phyloP scores from a whole-genome alignment of 1,140 invertebrate genomes.

The Drosophila mauritiana region DNA sequence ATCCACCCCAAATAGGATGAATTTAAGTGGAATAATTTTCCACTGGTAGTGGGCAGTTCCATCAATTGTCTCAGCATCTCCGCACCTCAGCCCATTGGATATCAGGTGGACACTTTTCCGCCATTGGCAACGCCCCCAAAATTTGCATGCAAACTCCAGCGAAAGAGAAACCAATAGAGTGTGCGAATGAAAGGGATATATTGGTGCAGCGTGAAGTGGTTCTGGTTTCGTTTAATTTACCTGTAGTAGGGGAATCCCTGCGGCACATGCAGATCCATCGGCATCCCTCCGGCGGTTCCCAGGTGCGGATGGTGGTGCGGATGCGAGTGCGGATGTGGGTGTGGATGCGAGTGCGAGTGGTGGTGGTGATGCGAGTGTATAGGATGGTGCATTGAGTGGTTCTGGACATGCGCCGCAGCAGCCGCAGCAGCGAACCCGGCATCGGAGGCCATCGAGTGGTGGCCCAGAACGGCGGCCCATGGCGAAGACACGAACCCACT shows the following conservation, averaged over 20 bases:
- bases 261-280: slow-evolving; percentile 94
- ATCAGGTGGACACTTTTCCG: slow-evolving; percentile 26
- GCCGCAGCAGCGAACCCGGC: slow-evolving; percentile 85
- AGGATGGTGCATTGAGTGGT: slow-evolving; percentile 78
- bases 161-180: slow-evolving; percentile 5
- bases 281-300: slow-evolving; percentile 86
- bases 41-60: slow-evolving; percentile 7
- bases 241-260: slow-evolving; percentile 95
- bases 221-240: slow-evolving; percentile 84
- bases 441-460: slow-evolving; percentile 85
- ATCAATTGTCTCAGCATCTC: slow-evolving; percentile 6
- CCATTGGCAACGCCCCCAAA: slow-evolving; percentile 65
- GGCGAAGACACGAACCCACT: slow-evolving; percentile 88
- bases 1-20: slow-evolving; percentile 2
- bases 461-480: slow-evolving; percentile 89
- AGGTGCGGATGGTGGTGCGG: slow-evolving; percentile 70
- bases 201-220: slow-evolving; percentile 30
- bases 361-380: slow-evolving; percentile 82
- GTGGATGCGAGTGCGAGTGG: slow-evolving; percentile 75
- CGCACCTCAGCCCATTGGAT: slow-evolving; percentile 26
- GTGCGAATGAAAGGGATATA: slow-evolving; percentile 3
- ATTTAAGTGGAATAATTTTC: slow-evolving; percentile 17
- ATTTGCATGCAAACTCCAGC: slow-evolving; percentile 38
- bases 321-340: slow-evolving; percentile 79
- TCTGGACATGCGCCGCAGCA: slow-evolving; percentile 83